phyloP scores from a whole-genome alignment of 2,797 vertebrate species.

The Dicrostonyx torquatus region DNA sequence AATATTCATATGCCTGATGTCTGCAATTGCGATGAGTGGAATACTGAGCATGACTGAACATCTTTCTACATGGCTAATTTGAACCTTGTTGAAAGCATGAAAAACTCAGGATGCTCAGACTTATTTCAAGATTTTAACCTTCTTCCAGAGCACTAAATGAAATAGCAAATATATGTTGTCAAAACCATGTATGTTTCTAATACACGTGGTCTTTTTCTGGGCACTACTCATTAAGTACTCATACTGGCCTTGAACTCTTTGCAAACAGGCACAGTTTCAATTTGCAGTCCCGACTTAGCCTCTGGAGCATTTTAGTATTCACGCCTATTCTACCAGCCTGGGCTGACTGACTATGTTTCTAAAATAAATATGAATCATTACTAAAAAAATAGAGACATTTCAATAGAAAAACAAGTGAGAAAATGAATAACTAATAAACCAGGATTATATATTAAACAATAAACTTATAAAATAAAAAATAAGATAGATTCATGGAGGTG shows the following conservation, averaged over 20 bases:
- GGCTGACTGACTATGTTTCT: not conserved
- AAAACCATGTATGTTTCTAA: not conserved
- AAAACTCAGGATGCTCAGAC: not conserved
- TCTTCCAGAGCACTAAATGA: not conserved
- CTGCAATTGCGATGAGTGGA: not conserved
- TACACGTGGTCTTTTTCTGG: not conserved
- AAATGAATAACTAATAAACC: not conserved
- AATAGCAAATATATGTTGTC: not conserved
- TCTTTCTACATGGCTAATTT: not conserved
- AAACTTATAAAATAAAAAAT: not conserved
- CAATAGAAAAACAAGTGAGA: not conserved
- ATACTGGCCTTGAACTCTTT: not conserved
- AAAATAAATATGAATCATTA: not conserved
- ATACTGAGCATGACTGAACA: not conserved
- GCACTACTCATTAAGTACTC: not conserved
- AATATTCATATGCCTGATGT: not conserved
- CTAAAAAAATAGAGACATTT: not conserved
- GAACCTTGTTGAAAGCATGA: not conserved
- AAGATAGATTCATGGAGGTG: not conserved
- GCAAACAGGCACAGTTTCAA: not conserved
- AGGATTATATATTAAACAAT: not conserved
- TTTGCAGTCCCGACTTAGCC: not conserved
- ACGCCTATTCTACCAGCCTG: not conserved
- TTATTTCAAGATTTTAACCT: not conserved
- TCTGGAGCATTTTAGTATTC: not conserved